Evolutionary conservation across 2,113 vertebrate genomes (phyloP).

Genomic region (Vidua chalybeata): DNA sequence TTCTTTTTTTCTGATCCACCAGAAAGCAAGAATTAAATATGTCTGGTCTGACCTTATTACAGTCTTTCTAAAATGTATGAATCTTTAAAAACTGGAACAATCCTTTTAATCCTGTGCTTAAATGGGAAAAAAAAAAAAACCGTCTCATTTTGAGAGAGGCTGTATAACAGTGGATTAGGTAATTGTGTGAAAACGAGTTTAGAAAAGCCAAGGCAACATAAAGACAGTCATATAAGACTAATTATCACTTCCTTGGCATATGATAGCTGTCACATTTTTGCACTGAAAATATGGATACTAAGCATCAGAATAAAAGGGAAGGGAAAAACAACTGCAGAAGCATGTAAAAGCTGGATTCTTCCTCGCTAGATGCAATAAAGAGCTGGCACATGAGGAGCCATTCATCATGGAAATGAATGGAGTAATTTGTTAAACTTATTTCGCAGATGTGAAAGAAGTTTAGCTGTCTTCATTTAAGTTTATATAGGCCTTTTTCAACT

Average conservation of each 20-base stretch:
- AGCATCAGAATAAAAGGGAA: slow-evolving; percentile 46
- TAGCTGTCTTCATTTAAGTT: slow-evolving; percentile 59
- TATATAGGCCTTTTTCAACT: background rate
- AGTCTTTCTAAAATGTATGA: background rate
- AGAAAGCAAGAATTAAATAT: background rate
- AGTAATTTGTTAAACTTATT: slow-evolving; percentile 66
- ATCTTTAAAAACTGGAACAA: background rate
- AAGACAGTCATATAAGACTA: slow-evolving; percentile 68
- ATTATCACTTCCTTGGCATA: slow-evolving; percentile 65
- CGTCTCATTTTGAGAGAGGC: slow-evolving; percentile 31
- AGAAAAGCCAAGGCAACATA: slow-evolving; percentile 65
- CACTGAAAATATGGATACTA: slow-evolving; percentile 50
- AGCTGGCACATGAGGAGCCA: slow-evolving; percentile 65
- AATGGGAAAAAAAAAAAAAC: background rate
- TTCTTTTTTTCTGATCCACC: background rate
- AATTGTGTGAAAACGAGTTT: slow-evolving; percentile 67
- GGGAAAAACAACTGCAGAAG: slow-evolving; percentile 56
- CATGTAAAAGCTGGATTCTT: slow-evolving; percentile 65
- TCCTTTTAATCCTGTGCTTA: background rate
- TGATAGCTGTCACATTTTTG: slow-evolving; percentile 70
- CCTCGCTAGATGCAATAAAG: slow-evolving; percentile 67
- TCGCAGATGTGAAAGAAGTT: slow-evolving; percentile 39
- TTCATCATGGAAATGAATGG: slow-evolving; percentile 72
- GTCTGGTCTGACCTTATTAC: background rate
- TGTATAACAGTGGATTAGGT: slow-evolving; percentile 47